A percentile compares a stretch with the other conserved stretches of the same genome.
Conservation (phyloP, 2,113 vertebrate species). For the Boleophthalmus pectinirostris region DNA sequence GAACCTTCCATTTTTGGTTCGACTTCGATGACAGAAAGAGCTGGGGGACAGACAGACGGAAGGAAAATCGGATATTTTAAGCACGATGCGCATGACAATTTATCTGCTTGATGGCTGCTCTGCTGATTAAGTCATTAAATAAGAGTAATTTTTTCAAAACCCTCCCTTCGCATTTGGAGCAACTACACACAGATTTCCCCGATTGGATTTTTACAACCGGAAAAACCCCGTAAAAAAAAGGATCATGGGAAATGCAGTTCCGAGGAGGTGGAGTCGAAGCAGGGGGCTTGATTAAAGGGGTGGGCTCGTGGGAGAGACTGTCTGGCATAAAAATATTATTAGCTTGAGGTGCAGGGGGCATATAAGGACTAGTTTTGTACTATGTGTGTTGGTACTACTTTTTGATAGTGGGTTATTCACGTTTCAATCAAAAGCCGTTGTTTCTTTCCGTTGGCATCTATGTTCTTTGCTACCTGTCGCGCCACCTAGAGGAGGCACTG, state of each 20-base stretch:
- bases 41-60: constrained; percentile 82
- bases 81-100: constrained; percentile 99
- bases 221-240: constrained; percentile 68
- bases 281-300: constrained; percentile 24
- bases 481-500: constrained; percentile 68
- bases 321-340: constrained; percentile 79
- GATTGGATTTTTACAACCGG: constrained; percentile 80
- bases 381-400: constrained; percentile 85
- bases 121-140: constrained; percentile 98
- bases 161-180: constrained; percentile 80
- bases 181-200: constrained; percentile 82
- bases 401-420: constrained; percentile 83
- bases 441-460: constrained; percentile 74
- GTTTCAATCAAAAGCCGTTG: constrained; percentile 75
- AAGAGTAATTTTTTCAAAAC: constrained; percentile 87
- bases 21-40: constrained; percentile 90
- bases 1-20: constrained; percentile 75
- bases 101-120: constrained; percentile 99
- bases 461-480: constrained; percentile 76
- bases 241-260: constrained; percentile 72
- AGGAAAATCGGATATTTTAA: constrained; percentile 94
- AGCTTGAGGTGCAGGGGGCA: constrained; percentile 80
- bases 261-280: constrained; percentile 21
- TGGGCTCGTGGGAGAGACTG: constrained; percentile 64
- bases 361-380: constrained; percentile 88